Evolutionary conservation across 2,113 vertebrate genomes (phyloP), one percentile per base, ranked within the genome.

Genomic region (Odocoileus hemionus): DNA sequence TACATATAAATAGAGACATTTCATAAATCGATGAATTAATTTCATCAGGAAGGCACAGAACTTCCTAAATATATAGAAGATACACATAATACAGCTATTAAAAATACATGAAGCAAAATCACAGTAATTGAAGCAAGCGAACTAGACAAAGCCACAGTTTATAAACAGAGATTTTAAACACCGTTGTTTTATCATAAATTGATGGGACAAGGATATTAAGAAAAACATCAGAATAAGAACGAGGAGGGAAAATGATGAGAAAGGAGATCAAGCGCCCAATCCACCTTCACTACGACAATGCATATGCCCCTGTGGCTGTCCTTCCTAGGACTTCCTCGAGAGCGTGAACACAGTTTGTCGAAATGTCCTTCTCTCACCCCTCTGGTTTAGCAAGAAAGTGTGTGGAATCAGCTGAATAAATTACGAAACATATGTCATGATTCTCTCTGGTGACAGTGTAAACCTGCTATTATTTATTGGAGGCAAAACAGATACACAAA

Each of bases 221-320:
- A 57, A 57, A 47, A n/a, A n/a, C n/a, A 82, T 39, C 17, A 45
- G 15, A 30, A 84, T n/a, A 78, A 17, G 12, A 25, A 52, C n/a
- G 3, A 45, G 55, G 74, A 58, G 26, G 39, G 74, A 7, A 57
- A 47, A 33, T 55, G n/a, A n/a, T 19, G 33, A n/a, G 33, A 52
- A 36, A 64, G 14, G 17, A 61, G 23, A 7, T 25, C 1, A 2
- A 16, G n/a, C n/a, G n/a, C 26, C 13, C 1, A 6, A 17, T 28
- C 14, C 12, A 1, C 25, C 33, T 12, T 3, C 3, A 1, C n/a
- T 54, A n/a, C n/a, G 70, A 50, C 4, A 11, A 30, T 13, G 21
- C 7, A n/a, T n/a, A 6, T 1, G 3, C 10, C 23, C 45, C 52
- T 14, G 26, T n/a, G n/a, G n/a, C n/a, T n/a, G n/a, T n/a, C n/a